Base-by-base conservation (phyloP, 2,888 invertebrate genomes). In the Zygaena filipendulae region DNA sequence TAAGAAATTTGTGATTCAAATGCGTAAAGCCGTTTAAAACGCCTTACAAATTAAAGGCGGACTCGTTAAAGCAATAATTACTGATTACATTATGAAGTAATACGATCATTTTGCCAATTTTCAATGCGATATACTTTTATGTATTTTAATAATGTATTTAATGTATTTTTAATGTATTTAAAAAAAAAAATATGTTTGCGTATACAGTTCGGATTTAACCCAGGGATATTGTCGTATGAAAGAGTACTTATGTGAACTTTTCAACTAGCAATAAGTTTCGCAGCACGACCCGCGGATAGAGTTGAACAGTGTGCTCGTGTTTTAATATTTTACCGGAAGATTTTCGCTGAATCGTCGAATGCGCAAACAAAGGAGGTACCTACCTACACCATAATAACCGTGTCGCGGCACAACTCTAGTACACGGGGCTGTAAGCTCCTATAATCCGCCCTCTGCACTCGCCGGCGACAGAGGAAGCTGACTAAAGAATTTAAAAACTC, bases 1-100 rank as follows among this genome's bases (percentile, higher is more conserved):
- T 70, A 61, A 74, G 74, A 71, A 77, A 79, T 79, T 79, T 79
- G 77, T 64, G 75, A 77, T 77, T 79, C 77, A 79, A 79, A 79
- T 79, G 64, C 68, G 71, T 55, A 70, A 75, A 77, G 77, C 75
- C 77, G 75, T 77, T 75, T 77, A 69, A 72, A 74, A 77, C 74
- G 75, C 72, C 77, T 77, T 71, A 77, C 77, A 77, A 79, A 79
- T 79, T 77, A 75, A 72, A 74, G 69, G 66, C 71, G 59, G 70
- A 66, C 74, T 75, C 72, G 77, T 72, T 74, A 71, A 67, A 66
- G 69, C 64, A 62, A 69, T 69, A 74, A 77, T 79, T 75, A 71
- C 77, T 75, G 75, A 75, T 72, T 74, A 70, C 59, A 68, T 71
- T 70, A 74, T 68, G 57, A 62, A 63, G 66, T 71, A 66, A 63